Base-by-base conservation (phyloP, 2,113 vertebrate genomes). In the Petrocephalus microphthalmus region DNA sequence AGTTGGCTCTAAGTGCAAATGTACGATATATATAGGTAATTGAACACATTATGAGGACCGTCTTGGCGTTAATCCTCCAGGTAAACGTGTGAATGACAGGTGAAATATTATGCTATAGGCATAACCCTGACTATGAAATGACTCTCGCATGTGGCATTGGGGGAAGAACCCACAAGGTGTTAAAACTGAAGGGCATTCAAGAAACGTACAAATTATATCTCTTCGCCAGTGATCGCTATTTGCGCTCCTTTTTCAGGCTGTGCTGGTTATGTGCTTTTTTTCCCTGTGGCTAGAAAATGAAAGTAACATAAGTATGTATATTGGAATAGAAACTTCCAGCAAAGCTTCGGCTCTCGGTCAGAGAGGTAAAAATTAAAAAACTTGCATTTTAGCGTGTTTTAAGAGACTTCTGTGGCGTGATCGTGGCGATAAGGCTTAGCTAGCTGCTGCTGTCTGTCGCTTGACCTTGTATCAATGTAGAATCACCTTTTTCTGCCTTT, bases 101-200 rank as follows among this genome's bases (percentile, higher is more conserved):
- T 91, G 93, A 93, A 90, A 89, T 90, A 17, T 88, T 60, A 89
- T 84, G 87, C 89, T 84, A 92, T 92, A 93, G 93, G 93, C 91
- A 47, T 89, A 90, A 91, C 92, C 92, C 92, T 88, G 8, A 86
- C 71, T 78, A 78, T 42, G 33, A 78, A 78, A 78, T 78, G 15
- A 78, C 33, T 78, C 15, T 42, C 92, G 88, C 93, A 17, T 45
- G 83, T 93, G 88, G 93, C 93, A 93, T 94, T 92, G 88, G 93
- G 94, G 94, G 93, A 87, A 93, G 92, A 92, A 93, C 92, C 94
- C 95, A 94, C 95, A 95, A 95, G 94, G 92, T 89, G 87, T 91
- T 88, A 93, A 19, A 78, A 78, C 42, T 52, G 49, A 84, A 84
- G 45, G 82, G 49, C 82, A 51, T 49, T 52, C 22, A 52, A 25